Evolutionary conservation across 2,888 invertebrate species (phyloP).

Genomic region (Vanessa cardui): DNA sequence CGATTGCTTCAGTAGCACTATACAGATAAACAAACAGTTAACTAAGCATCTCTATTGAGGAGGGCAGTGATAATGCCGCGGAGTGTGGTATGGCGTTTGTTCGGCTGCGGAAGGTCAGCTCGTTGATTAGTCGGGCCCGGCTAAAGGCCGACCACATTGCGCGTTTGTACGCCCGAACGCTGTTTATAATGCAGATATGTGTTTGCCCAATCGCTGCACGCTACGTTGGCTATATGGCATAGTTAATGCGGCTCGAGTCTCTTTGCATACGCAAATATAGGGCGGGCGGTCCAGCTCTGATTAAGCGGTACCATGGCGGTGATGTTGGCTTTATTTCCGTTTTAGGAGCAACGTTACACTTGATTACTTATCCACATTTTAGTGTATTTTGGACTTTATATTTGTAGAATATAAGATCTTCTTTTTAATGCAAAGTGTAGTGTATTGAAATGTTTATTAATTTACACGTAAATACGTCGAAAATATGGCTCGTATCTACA

Average conservation of each 20-base stretch:
- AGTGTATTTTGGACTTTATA: slow-evolving; percentile 19
- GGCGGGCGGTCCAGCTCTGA: slow-evolving; percentile 78
- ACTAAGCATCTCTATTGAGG: slow-evolving; percentile 45
- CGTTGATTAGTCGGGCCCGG: slow-evolving; percentile 80
- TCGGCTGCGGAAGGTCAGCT: slow-evolving; percentile 76
- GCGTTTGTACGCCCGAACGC: slow-evolving; percentile 80
- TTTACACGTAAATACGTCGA: background rate
- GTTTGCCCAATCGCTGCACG: slow-evolving; percentile 83
- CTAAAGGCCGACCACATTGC: slow-evolving; percentile 81
- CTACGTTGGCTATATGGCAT: slow-evolving; percentile 83
- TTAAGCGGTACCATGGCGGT: slow-evolving; percentile 77
- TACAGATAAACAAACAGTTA: slow-evolving; percentile 37
- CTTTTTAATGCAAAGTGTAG: background rate
- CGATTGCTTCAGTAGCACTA: slow-evolving; percentile 12
- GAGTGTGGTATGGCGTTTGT: slow-evolving; percentile 66
- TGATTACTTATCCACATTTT: slow-evolving; percentile 66
- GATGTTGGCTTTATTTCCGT: slow-evolving; percentile 70
- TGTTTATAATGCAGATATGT: slow-evolving; percentile 84
- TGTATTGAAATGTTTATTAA: background rate
- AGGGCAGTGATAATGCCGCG: slow-evolving; percentile 39
- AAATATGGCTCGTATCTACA: background rate
- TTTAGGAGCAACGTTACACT: slow-evolving; percentile 63
- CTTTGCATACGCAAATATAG: slow-evolving; percentile 84
- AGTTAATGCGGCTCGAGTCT: slow-evolving; percentile 81
- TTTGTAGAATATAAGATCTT: slow-evolving; percentile 5